These are phyloP conservation scores for Cryptoprocta ferox DNA, from an alignment of 2,797 vertebrate genomes.

Conservation along the genomic window DNA sequence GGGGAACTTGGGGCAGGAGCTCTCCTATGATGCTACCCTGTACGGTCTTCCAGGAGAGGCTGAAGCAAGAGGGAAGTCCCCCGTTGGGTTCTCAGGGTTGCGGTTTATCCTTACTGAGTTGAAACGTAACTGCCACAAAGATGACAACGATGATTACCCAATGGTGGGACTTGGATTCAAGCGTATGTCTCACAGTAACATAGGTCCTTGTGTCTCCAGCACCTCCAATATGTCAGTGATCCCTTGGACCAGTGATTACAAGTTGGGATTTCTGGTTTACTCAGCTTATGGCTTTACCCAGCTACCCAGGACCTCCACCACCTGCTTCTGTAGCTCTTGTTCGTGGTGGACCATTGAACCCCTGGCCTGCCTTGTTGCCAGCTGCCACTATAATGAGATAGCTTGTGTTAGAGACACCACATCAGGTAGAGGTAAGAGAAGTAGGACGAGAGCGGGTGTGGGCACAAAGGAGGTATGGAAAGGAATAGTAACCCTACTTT, in stretches of 20 bases:
- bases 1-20: conserved; percentile 73
- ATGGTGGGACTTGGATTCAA: background rate
- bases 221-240: accelerated
- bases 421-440: background rate
- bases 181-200: accelerated
- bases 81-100: conserved; percentile 66
- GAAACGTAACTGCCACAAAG: background rate
- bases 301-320: background rate
- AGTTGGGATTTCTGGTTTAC: background rate
- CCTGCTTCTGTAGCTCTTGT: background rate
- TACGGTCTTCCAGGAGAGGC: conserved; percentile 71
- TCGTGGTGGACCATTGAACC: background rate
- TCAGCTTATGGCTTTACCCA: background rate
- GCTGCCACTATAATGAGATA: background rate
- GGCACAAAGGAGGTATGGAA: background rate
- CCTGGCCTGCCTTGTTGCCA: background rate
- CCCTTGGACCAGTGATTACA: background rate
- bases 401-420: background rate
- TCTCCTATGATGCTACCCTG: conserved; percentile 72
- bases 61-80: conserved; percentile 57
- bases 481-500: background rate
- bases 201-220: background rate
- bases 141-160: background rate
- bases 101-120: conserved; percentile 42
- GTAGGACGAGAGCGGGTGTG: background rate